Conservation (phyloP, 2,113 vertebrate species). For the Proteles cristata region DNA sequence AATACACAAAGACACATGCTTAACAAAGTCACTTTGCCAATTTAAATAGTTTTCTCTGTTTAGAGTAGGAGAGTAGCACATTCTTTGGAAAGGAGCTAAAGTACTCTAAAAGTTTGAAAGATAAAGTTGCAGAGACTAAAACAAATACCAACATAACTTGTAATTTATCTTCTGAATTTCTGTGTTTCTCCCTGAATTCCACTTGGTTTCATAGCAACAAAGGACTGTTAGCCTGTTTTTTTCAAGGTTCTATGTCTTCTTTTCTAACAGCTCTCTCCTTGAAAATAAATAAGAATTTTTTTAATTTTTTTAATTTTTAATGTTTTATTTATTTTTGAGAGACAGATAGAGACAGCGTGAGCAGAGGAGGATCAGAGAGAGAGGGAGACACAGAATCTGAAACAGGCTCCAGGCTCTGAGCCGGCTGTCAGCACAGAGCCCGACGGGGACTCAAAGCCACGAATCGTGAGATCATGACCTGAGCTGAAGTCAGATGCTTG, state of each 20-base stretch:
- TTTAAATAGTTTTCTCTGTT: background rate
- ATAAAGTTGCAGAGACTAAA: background rate
- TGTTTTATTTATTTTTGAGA: too few species aligned
- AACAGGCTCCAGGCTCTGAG: too few species aligned
- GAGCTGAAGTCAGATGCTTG: too few species aligned
- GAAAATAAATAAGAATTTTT: background rate
- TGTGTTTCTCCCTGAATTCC: background rate
- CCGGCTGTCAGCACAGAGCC: too few species aligned
- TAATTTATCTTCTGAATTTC: background rate
- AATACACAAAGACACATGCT: background rate
- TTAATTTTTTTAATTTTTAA: too few species aligned
- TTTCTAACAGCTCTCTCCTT: background rate
- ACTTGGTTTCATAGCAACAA: background rate
- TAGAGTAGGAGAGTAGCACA: background rate
- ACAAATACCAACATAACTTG: background rate
- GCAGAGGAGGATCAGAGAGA: too few species aligned
- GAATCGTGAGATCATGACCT: too few species aligned
- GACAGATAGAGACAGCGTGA: too few species aligned
- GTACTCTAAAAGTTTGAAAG: background rate
- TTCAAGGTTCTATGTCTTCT: background rate
- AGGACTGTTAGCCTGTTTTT: background rate
- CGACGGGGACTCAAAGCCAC: too few species aligned
- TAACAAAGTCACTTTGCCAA: background rate
- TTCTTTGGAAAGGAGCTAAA: slow-evolving; percentile 10
- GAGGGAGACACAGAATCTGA: too few species aligned